Evolutionary conservation across 2,797 vertebrate species (phyloP).

Genomic region (Enteromius unitaeniatus): DNA sequence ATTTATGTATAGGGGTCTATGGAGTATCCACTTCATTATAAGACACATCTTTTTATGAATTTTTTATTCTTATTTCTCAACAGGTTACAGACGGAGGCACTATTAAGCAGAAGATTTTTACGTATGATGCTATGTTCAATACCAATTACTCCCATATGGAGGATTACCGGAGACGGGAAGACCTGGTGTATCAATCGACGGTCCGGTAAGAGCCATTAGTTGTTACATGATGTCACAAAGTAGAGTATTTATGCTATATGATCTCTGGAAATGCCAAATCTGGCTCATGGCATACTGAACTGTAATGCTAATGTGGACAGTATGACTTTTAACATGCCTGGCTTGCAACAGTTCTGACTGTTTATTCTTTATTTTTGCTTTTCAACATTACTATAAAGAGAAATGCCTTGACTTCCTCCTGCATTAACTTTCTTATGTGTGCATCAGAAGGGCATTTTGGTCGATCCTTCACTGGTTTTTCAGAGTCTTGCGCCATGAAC

Average conservation of each 20-base stretch:
- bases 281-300: background rate
- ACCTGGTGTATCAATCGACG: slow-evolving; percentile 95
- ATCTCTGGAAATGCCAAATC: background rate
- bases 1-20: slow-evolving; percentile 45
- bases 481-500: background rate
- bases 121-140: slow-evolving; percentile 98
- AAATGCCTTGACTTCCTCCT: background rate
- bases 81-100: slow-evolving; percentile 97
- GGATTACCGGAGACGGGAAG: slow-evolving; percentile 91
- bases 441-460: background rate
- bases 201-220: slow-evolving; percentile 85
- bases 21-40: slow-evolving; percentile 59
- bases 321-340: background rate
- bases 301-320: background rate
- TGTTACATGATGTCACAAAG: background rate
- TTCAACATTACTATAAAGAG: background rate
- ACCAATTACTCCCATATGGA: slow-evolving; percentile 99
- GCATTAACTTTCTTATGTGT: background rate
- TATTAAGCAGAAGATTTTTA: slow-evolving; percentile 99
- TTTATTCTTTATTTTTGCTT: background rate
- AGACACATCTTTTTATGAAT: slow-evolving; percentile 57
- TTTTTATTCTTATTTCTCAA: slow-evolving; percentile 57
- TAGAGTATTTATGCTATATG: background rate
- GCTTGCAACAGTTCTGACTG: background rate
- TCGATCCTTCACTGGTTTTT: background rate